These are phyloP conservation scores for Daphoenositta chrysoptera DNA, from an alignment of 2,113 vertebrate species.

Conservation along the genomic window DNA sequence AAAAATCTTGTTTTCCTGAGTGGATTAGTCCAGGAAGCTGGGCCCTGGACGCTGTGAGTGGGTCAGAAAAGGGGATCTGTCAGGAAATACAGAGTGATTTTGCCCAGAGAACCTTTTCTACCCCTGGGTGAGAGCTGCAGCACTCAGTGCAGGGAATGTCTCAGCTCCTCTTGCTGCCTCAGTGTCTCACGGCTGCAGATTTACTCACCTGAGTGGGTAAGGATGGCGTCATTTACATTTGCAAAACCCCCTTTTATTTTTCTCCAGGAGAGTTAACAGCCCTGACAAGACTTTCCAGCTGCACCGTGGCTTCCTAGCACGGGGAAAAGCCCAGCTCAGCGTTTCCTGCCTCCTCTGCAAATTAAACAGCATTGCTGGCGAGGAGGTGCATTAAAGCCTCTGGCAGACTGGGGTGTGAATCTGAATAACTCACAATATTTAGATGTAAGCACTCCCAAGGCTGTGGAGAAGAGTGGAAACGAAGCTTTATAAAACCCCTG, in stretches of 20 bases:
- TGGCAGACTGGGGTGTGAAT: background rate
- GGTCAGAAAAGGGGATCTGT: background rate
- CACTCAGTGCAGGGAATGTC: background rate
- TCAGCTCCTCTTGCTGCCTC: background rate
- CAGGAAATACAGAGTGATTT: background rate
- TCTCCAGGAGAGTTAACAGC: background rate
- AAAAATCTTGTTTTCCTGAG: background rate
- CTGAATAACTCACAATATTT: background rate
- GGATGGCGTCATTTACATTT: background rate
- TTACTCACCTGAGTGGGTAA: background rate
- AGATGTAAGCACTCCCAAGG: background rate
- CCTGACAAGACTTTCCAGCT: background rate
- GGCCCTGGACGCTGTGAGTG: background rate
- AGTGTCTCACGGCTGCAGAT: background rate
- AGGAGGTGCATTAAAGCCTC: background rate
- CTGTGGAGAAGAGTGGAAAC: background rate
- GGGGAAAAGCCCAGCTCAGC: background rate
- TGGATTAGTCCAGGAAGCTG: background rate
- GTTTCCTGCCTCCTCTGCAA: background rate
- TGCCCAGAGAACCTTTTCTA: background rate
- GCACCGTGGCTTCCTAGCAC: rapidly evolving
- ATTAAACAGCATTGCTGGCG: background rate
- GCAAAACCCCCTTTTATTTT: background rate
- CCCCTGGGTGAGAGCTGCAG: background rate
- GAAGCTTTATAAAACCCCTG: background rate